phyloP scores from a whole-genome alignment of 92 coral and sea anemone species.

The Montipora capitata region DNA sequence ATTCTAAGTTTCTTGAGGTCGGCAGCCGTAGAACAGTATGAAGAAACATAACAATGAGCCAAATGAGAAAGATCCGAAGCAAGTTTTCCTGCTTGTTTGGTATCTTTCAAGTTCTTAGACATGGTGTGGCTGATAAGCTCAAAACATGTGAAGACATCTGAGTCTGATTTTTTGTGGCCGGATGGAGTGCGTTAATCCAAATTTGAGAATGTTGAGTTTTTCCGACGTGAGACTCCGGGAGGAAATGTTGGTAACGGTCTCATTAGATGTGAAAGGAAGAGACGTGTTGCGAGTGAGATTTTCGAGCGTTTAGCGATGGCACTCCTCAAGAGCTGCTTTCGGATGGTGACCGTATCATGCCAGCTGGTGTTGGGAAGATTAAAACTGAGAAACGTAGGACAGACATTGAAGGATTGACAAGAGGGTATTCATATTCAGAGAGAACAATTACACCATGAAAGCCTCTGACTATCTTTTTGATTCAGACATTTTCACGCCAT shows the following conservation, averaged over 20 bases:
- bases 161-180: constrained; percentile 2
- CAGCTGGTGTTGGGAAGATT: too few relatives aligned
- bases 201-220: constrained; percentile 33
- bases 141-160: constrained; percentile 34
- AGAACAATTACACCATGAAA: too few relatives aligned
- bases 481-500: too few relatives aligned
- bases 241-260: constrained; percentile 43
- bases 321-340: too few relatives aligned
- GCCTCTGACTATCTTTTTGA: too few relatives aligned
- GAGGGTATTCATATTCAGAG: too few relatives aligned
- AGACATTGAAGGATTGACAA: too few relatives aligned
- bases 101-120: neutral
- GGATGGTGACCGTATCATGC: too few relatives aligned
- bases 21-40: neutral
- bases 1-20: neutral
- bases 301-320: constrained; percentile 17
- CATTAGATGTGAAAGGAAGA: constrained; percentile 23
- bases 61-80: neutral
- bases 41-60: neutral
- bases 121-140: constrained; percentile 13
- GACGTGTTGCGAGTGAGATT: constrained; percentile 28
- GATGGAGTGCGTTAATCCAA: constrained; percentile 32
- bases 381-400: too few relatives aligned
- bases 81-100: neutral
- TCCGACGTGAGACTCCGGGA: constrained; percentile 28